Base-by-base conservation (phyloP, 64 coral and sea anemone species). In the Montipora foliosa region DNA sequence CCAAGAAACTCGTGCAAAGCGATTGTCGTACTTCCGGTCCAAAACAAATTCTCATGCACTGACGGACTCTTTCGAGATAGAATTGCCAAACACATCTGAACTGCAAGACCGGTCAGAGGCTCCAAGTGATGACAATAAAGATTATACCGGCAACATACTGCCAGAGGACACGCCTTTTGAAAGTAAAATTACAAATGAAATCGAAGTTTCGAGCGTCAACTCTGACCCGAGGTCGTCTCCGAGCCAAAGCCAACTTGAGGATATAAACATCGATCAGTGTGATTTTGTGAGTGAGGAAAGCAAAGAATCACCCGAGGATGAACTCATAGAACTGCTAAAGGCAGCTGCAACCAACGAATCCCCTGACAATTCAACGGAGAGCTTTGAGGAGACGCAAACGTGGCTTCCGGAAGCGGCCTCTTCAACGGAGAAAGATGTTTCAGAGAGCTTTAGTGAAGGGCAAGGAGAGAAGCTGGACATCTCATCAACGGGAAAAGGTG, bases 201-300 rank as follows among this genome's bases (percentile, higher is more conserved):
- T 21, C 48, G 60, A 71, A 20, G 20, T 6, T 70, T 77, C 5
- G 62, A 16, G 47, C 37, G 37, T 72, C 29, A 16, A 62, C 21
- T 71, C 46, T 5, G 16, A 50, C 64, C 16, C 7, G 16, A 44
- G 10, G 15, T 47, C 83, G 17, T 92, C 93, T 21, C 68, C 89
- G 3, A 76, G 60, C 2, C 89, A 93, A 47, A 98, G 96, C 37
- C 81, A 95, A 45, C 74, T 98, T 12, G 91, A 91, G n/a, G 96
- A 98, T 29, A 98, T 98, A 67, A 93, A 94, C 80, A 95, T 98
- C 81, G 93, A 98, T 5, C 96, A 98, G 69, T 84, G 83, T 8
- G 96, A 98, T 49, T 95, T 95, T 79, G 77, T 95, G 5, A 95
- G 93, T 74, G 96, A 94, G n/a, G 64, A 92, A 69, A 87, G 89